Evolutionary conservation across 2,113 vertebrate genomes (phyloP).

Genomic region (Hemicordylus capensis): DNA sequence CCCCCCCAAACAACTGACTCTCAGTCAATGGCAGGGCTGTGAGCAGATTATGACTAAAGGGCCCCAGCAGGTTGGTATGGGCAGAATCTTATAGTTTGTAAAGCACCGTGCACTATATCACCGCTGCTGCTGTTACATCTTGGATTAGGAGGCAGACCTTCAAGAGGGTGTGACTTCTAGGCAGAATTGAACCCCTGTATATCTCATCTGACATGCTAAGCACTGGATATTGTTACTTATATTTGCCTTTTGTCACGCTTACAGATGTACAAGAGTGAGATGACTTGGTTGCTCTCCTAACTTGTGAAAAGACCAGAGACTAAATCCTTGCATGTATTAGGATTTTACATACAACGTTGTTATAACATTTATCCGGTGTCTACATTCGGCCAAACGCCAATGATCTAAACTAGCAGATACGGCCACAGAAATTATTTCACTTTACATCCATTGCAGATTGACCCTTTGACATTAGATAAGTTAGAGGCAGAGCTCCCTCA

Average conservation of each 20-base stretch:
- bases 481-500: neutral
- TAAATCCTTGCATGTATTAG: neutral
- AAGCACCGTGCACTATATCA: too few species aligned
- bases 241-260: neutral
- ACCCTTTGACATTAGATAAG: neutral
- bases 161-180: neutral
- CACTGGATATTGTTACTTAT: neutral
- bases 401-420: constrained; percentile 25
- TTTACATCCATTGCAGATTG: neutral
- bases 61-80: too few species aligned
- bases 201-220: neutral
- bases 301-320: neutral
- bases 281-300: neutral
- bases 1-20: neutral
- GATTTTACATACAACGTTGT: neutral
- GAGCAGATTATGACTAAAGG: too few species aligned
- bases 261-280: neutral
- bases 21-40: too few species aligned
- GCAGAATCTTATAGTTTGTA: too few species aligned
- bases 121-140: too few species aligned
- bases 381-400: constrained; percentile 24
- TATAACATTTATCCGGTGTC: constrained; percentile 21
- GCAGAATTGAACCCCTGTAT: neutral
- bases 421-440: neutral
- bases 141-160: neutral